Evolutionary conservation across 2,888 invertebrate genomes (phyloP), one percentile per base, ranked within the genome.

Genomic region (Mongoloraphidia duomilia): DNA sequence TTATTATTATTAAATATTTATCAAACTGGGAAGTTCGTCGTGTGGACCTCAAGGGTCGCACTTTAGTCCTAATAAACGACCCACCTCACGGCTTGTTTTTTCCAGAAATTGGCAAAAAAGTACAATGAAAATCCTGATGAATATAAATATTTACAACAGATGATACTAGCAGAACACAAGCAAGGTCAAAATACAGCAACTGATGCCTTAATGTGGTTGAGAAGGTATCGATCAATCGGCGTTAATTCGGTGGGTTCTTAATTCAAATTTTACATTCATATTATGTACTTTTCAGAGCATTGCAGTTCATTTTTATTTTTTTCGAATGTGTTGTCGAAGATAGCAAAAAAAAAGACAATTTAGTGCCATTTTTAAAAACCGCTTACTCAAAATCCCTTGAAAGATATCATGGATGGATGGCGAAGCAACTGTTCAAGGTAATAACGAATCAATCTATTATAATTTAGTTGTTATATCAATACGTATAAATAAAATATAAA

Each of bases 351-450:
- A 54, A 65, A 13, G 76, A 79, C 53, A 73, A 73, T 58, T 68
- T 83, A 59, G 74, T 74, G 52, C 70, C 70, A 35, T 74, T 77
- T 61, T 71, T 81, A 48, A 73, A 71, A 53, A 65, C 70, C 52
- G 78, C 84, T 1, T 85, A 85, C 62, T 75, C 80, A 57, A 72
- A 73, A 44, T 77, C 80, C 37, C 66, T 85, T 10, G 80, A 80
- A 61, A 74, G 73, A 52, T 79, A 82, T 61, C 84, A 85, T 58
- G 80, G 76, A 53, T 84, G 82, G 76, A 68, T 82, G 58, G 75
- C 79, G 17, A 26, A 26, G 26, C 26, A 26, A 6, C 6, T 26
- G 6, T 26, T 26, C 6, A 26, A 26, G 6, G 26, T 26, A 26
- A 26, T 3, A 26, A 6, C 6, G 26, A 26, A 6, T 26, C 26